A percentile compares a stretch with the other conserved stretches of the same genome.
These are phyloP conservation scores for Clistopyga incitator DNA, from an alignment of 2,888 invertebrate species.

Conservation along the genomic window DNA sequence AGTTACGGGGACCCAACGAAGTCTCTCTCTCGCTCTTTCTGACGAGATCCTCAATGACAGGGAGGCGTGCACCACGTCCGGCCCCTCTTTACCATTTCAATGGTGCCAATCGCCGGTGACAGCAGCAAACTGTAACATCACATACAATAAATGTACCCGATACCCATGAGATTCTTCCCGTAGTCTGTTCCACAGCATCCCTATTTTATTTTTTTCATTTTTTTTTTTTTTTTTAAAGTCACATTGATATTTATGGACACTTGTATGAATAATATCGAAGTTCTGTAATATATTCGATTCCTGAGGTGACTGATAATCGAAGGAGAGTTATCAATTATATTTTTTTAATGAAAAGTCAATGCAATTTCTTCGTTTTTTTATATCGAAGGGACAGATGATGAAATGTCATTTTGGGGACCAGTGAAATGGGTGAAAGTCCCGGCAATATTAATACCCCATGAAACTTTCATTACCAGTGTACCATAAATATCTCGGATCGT, in stretches of 20 bases:
- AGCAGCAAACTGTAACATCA: conserved; percentile 76
- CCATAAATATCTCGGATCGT: not conserved
- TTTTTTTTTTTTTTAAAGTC: too few species aligned
- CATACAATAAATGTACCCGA: conserved; percentile 73
- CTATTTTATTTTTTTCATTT: conserved; percentile 35
- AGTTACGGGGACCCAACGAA: conserved; percentile 45
- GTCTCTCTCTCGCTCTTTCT: conserved; percentile 55
- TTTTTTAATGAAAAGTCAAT: not conserved
- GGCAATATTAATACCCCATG: conserved; percentile 3
- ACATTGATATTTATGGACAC: conserved; percentile 15
- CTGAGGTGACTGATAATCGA: not conserved
- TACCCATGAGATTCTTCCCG: conserved; percentile 81
- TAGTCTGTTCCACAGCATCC: conserved; percentile 9
- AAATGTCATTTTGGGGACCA: not conserved
- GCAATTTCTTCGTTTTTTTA: not conserved
- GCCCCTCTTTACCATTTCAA: conserved; percentile 81
- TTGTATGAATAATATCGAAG: conserved; percentile 26
- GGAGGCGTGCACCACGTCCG: conserved; percentile 75
- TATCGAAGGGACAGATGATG: not conserved
- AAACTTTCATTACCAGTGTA: conserved; percentile 9
- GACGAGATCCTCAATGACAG: conserved; percentile 75
- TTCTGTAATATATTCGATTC: conserved; percentile 5
- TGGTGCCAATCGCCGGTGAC: conserved; percentile 78
- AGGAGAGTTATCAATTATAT: not conserved
- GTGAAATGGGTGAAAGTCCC: not conserved